A percentile compares a stretch with the other conserved stretches of the same genome.
Evolutionary conservation across 2,113 vertebrate species (phyloP).

Genomic region (Psilopsiagon aurifrons): DNA sequence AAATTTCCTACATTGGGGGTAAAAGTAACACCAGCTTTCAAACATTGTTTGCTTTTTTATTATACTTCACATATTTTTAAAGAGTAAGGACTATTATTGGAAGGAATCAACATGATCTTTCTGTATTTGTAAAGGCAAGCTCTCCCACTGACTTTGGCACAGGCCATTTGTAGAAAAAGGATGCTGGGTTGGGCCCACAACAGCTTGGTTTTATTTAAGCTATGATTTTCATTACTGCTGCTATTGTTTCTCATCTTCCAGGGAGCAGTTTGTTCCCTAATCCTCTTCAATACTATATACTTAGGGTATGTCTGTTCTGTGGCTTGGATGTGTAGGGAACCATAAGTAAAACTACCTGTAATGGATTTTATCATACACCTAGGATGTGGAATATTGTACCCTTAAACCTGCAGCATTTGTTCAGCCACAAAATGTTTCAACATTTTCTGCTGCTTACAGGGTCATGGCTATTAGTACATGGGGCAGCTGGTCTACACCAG

Average conservation of each 20-base stretch:
- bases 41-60: conserved; percentile 39
- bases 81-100: conserved; percentile 32
- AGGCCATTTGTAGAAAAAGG: background rate
- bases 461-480: background rate
- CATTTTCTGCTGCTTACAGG: background rate
- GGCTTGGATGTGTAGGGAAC: background rate
- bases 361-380: background rate
- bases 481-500: background rate
- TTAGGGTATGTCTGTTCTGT: background rate
- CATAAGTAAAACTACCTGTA: background rate
- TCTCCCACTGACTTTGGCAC: conserved; percentile 28
- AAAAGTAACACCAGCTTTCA: conserved; percentile 38
- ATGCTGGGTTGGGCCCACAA: background rate
- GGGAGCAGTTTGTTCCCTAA: background rate
- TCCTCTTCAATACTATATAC: background rate
- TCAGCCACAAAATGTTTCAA: background rate
- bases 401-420: background rate
- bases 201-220: conserved; percentile 8
- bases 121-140: conserved; percentile 43
- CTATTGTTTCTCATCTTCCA: background rate
- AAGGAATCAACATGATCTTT: conserved; percentile 42
- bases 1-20: background rate
- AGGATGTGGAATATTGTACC: background rate
- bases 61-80: conserved; percentile 27
- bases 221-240: background rate